phyloP scores from a whole-genome alignment of 2,888 invertebrate species.

The Axea sp. region DNA sequence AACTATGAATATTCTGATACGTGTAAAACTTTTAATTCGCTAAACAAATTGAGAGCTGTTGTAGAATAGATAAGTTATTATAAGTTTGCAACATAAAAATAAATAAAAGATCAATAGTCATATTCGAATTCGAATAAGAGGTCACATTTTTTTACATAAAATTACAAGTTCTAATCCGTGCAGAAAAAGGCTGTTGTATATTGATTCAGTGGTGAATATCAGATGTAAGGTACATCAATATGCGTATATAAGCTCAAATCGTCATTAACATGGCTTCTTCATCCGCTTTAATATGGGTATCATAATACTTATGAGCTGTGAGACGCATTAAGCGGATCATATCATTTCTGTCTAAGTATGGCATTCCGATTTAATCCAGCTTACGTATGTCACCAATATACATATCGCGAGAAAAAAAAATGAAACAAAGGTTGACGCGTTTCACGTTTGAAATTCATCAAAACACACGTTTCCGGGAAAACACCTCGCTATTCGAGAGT shows the following conservation, averaged over 20 bases:
- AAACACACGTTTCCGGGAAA: neutral
- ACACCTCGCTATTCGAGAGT: too few species aligned
- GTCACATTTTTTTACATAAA: conserved; percentile 13
- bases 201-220: conserved; percentile 63
- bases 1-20: too few species aligned
- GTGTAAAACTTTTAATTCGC: too few species aligned
- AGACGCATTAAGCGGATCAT: conserved; percentile 77
- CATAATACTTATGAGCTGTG: conserved; percentile 75
- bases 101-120: conserved; percentile 20
- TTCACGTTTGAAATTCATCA: conserved; percentile 17
- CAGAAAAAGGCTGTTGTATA: conserved; percentile 29
- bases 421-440: conserved; percentile 15
- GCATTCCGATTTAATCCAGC: conserved; percentile 69
- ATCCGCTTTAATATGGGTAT: conserved; percentile 73
- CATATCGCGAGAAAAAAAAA: conserved; percentile 16
- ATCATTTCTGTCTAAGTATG: conserved; percentile 73
- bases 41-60: too few species aligned
- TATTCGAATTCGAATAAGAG: neutral
- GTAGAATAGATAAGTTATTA: too few species aligned
- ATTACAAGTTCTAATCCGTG: conserved; percentile 31
- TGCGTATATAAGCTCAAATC: conserved; percentile 72
- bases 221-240: conserved; percentile 69
- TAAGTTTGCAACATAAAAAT: conserved; percentile 1
- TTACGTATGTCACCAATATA: conserved; percentile 59
- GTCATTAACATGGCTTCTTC: conserved; percentile 71